Percentiles rank a stretch among this genome's conserved stretches.
Evolutionary conservation across 1,140 invertebrate species (phyloP).

Genomic region (Chionoecetes opilio): DNA sequence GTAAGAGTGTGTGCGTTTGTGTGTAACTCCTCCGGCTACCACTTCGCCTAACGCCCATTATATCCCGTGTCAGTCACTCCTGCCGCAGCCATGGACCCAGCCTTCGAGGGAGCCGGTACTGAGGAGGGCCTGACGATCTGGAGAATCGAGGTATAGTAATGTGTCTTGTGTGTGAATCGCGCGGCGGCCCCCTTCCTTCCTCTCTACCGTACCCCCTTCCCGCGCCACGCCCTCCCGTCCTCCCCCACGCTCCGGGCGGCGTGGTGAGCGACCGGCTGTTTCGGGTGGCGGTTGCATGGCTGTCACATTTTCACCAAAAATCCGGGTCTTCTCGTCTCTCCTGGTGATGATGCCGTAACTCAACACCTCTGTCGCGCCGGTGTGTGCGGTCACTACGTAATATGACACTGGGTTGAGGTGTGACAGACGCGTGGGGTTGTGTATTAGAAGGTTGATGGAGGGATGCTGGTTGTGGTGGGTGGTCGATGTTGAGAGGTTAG

Average conservation of each 20-base stretch:
- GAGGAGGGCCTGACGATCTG: constrained; percentile 65
- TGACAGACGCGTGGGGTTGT: background rate
- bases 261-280: background rate
- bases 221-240: background rate
- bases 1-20: constrained; percentile 22
- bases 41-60: background rate
- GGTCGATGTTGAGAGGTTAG: no score
- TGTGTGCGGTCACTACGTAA: background rate
- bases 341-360: background rate
- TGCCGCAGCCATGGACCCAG: constrained; percentile 58
- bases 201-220: background rate
- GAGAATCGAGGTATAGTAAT: constrained; percentile 74
- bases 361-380: background rate
- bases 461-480: background rate
- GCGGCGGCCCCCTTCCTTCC: background rate
- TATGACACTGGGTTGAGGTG: background rate
- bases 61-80: constrained; percentile 32
- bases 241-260: background rate
- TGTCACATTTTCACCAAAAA: background rate
- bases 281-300: constrained; percentile 2
- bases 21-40: background rate
- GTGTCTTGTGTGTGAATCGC: background rate
- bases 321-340: background rate
- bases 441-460: background rate
- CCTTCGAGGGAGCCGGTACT: constrained; percentile 71